A percentile compares a stretch with the other conserved stretches of the same genome.
These are phyloP conservation scores for Caretta caretta DNA, from an alignment of 2,113 vertebrate species.

Conservation along the genomic window DNA sequence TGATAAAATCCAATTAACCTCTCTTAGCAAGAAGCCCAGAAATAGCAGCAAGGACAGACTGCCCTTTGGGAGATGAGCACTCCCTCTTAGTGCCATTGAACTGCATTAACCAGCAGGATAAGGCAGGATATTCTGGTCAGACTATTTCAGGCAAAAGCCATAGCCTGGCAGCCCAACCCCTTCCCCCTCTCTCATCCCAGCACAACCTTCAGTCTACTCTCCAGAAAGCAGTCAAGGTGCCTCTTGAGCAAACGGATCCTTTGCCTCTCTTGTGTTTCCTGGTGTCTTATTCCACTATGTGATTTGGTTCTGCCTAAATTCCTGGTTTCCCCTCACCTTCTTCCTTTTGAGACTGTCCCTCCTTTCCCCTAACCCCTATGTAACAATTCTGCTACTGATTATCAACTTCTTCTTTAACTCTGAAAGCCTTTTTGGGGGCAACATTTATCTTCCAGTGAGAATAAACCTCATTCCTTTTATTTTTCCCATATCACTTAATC, in stretches of 20 bases:
- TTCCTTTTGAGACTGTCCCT: not conserved
- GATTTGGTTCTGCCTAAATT: not conserved
- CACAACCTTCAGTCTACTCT: not conserved
- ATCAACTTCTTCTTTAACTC: not conserved
- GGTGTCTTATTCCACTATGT: not conserved
- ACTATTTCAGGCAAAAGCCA: not conserved
- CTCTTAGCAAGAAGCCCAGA: slow-evolving; percentile 52
- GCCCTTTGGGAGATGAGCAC: slow-evolving; percentile 34
- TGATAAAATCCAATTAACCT: slow-evolving; percentile 12
- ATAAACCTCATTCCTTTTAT: not conserved
- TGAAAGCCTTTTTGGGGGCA: not conserved
- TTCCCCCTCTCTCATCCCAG: not conserved
- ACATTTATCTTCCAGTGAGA: not conserved
- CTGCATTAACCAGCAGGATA: slow-evolving; percentile 9
- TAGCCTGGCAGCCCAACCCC: not conserved
- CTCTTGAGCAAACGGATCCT: not conserved
- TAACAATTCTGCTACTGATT: not conserved
- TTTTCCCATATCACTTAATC: not conserved
- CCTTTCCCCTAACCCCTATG: not conserved
- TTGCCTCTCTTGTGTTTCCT: rapidly evolving
- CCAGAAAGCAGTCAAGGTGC: not conserved
- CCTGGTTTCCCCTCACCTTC: not conserved
- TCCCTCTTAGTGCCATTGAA: not conserved
- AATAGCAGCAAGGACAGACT: slow-evolving; percentile 50
- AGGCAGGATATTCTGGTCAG: not conserved